Evolutionary conservation across 1,140 invertebrate species (phyloP).

Genomic region (Phymastichus coffea): DNA sequence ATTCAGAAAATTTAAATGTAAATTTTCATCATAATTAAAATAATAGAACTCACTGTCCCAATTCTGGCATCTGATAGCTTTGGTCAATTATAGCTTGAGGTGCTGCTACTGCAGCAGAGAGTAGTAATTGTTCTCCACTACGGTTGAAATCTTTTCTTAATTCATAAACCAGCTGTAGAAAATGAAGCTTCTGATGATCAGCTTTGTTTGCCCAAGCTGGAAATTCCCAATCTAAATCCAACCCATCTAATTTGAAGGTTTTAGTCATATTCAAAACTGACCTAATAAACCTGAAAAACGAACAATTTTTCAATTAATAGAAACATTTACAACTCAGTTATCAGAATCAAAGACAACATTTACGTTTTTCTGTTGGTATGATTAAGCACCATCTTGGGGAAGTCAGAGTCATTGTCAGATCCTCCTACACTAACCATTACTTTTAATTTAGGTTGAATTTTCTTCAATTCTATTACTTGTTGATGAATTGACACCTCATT

Average conservation of each 20-base stretch:
- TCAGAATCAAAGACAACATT: constrained; percentile 3
- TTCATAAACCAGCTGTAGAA: constrained; percentile 71
- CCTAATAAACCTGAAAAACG: constrained; percentile 64
- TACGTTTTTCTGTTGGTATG: constrained; percentile 66
- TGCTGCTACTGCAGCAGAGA: constrained; percentile 77
- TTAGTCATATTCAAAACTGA: constrained; percentile 65
- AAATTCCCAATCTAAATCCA: constrained; percentile 89
- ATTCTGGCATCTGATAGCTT: constrained; percentile 73
- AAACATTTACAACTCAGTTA: background rate
- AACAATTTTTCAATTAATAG: constrained; percentile 10
- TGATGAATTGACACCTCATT: constrained; percentile 52
- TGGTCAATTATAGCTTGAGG: constrained; percentile 70
- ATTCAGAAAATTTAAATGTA: constrained; percentile 3
- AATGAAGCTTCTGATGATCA: constrained; percentile 67
- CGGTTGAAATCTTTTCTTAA: constrained; percentile 65
- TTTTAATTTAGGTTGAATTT: constrained; percentile 69
- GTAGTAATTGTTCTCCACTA: constrained; percentile 60
- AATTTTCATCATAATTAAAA: constrained; percentile 5
- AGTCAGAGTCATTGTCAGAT: constrained; percentile 60
- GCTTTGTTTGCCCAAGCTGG: constrained; percentile 56
- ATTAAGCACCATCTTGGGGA: constrained; percentile 68
- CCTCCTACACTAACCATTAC: constrained; percentile 79
- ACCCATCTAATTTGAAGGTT: constrained; percentile 71
- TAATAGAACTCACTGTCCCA: constrained; percentile 65
- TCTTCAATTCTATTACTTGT: constrained; percentile 63